Conservation (phyloP, 2,113 vertebrate species). For the Gambusia affinis region DNA sequence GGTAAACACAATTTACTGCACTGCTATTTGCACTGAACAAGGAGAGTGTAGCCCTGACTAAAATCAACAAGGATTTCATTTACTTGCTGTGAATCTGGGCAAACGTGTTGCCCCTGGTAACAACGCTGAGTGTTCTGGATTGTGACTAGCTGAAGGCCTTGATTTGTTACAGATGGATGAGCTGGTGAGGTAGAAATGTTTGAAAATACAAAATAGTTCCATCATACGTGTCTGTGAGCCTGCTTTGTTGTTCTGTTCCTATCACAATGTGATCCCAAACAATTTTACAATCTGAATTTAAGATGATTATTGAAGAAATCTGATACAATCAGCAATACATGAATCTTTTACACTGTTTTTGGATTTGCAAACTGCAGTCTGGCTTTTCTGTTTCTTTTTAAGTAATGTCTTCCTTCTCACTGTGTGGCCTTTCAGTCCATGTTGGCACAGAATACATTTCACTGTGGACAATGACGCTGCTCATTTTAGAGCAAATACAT, state of each 20-base stretch:
- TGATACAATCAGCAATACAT: not conserved
- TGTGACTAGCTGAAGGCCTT: conserved; percentile 70
- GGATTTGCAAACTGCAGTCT: too few relatives aligned
- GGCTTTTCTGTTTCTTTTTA: too few relatives aligned
- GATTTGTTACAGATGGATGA: not conserved
- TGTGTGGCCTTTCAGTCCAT: too few relatives aligned
- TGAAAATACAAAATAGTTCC: not conserved
- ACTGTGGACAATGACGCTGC: too few relatives aligned
- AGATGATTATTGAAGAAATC: not conserved
- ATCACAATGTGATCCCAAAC: not conserved
- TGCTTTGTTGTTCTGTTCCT: not conserved
- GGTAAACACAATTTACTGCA: not conserved
- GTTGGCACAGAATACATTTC: too few relatives aligned
- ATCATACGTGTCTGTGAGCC: not conserved
- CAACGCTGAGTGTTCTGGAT: conserved; percentile 66
- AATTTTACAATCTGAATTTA: not conserved
- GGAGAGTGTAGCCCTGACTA: conserved; percentile 45
- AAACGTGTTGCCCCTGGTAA: conserved; percentile 75
- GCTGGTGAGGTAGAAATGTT: not conserved
- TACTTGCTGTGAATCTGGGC: conserved; percentile 69
- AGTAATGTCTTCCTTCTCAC: too few relatives aligned
- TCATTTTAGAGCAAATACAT: too few relatives aligned
- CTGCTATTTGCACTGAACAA: conserved; percentile 31
- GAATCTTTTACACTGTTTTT: not conserved
- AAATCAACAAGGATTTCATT: conserved; percentile 64